A percentile compares a stretch with the other conserved stretches of the same genome.
Conservation (phyloP, 2,888 invertebrate species). For the Tipula lateralis region DNA sequence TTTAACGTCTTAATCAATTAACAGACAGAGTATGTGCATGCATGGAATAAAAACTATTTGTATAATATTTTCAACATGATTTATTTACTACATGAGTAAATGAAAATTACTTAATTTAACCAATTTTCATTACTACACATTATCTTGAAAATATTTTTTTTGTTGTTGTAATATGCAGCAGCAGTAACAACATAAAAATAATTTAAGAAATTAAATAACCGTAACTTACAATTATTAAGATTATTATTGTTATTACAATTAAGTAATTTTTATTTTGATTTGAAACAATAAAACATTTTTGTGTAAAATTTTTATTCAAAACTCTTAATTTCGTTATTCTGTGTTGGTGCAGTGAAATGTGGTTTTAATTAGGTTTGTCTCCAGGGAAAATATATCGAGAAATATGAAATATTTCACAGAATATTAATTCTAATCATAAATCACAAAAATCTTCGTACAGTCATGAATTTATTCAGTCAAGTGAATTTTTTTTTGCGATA, state of each 20-base stretch:
- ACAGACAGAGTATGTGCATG: not conserved
- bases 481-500: not conserved
- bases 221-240: not conserved
- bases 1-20: not conserved
- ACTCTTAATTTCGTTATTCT: not conserved
- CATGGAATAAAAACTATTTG: too few relatives aligned
- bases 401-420: too few relatives aligned
- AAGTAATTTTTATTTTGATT: not conserved
- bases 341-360: not conserved
- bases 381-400: too few relatives aligned
- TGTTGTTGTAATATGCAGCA: not conserved
- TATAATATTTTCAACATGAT: not conserved
- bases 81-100: conserved; percentile 12
- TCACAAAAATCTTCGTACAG: not conserved
- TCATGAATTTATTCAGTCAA: not conserved
- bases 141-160: not conserved
- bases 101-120: not conserved
- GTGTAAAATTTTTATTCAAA: not conserved
- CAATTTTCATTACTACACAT: not conserved
- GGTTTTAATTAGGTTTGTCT: not conserved
- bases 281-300: not conserved
- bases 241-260: conserved; percentile 7
- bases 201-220: not conserved
- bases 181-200: not conserved
- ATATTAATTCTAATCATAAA: not conserved